phyloP scores from a whole-genome alignment of 2,888 invertebrate species.

The Macrosoma leucophasiata region DNA sequence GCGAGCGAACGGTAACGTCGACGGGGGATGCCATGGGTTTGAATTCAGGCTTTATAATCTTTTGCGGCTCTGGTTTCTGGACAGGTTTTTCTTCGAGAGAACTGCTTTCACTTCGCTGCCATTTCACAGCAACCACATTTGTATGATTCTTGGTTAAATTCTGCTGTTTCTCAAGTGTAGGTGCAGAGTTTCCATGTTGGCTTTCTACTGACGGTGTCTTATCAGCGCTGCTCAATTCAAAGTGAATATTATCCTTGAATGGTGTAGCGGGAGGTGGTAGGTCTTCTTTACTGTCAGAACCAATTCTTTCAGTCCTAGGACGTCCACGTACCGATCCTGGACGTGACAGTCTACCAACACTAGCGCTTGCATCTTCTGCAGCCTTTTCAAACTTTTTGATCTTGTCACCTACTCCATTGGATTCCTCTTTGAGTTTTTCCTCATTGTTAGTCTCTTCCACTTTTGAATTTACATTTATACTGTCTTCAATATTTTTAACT shows the following conservation, averaged over 20 bases:
- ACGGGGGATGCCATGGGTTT: slow-evolving; percentile 57
- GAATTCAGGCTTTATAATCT: slow-evolving; percentile 65
- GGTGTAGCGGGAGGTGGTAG: slow-evolving; percentile 54
- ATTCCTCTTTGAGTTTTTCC: slow-evolving; percentile 38
- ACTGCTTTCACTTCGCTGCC: slow-evolving; percentile 43
- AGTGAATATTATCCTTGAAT: slow-evolving; percentile 49
- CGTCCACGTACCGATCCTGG: slow-evolving; percentile 54
- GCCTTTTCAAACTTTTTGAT: slow-evolving; percentile 68
- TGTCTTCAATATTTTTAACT: slow-evolving; percentile 11
- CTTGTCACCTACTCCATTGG: slow-evolving; percentile 67
- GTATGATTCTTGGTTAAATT: slow-evolving; percentile 34
- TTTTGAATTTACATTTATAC: slow-evolving; percentile 14
- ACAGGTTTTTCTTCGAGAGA: slow-evolving; percentile 36
- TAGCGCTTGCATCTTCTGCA: slow-evolving; percentile 53
- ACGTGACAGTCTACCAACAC: slow-evolving; percentile 44
- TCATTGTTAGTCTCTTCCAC: slow-evolving; percentile 16
- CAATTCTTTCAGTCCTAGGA: slow-evolving; percentile 37
- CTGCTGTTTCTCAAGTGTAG: slow-evolving; percentile 37
- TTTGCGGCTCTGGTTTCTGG: slow-evolving; percentile 56
- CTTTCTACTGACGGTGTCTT: slow-evolving; percentile 23
- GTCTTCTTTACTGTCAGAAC: slow-evolving; percentile 44
- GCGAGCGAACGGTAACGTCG: slow-evolving; percentile 63
- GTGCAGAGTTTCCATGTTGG: slow-evolving; percentile 17
- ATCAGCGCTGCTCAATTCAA: slow-evolving; percentile 36
- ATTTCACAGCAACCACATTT: slow-evolving; percentile 35